Percentiles rank a stretch among this genome's conserved stretches.
Conservation (phyloP, 2,888 invertebrate genomes). For the Steinernema scapterisci region DNA sequence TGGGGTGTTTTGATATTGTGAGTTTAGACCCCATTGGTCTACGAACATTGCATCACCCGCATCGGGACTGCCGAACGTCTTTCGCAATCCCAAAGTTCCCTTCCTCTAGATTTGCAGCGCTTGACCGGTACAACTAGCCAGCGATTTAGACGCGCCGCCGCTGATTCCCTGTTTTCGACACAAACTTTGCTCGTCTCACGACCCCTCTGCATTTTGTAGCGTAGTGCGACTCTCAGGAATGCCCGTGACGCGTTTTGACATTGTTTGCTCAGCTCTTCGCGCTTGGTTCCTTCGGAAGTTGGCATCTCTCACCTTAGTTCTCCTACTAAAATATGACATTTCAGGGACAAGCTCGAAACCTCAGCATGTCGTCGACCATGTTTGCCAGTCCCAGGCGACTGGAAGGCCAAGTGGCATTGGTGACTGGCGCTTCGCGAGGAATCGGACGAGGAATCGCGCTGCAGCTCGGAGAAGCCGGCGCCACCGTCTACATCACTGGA, state of each 20-base stretch:
- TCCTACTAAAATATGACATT: not conserved
- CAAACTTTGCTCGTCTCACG: too few relatives aligned
- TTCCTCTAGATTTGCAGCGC: too few relatives aligned
- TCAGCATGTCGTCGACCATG: conserved; percentile 13
- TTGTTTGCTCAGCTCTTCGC: conserved; percentile 19
- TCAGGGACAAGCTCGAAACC: not conserved
- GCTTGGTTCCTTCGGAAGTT: not conserved
- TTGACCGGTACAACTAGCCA: too few relatives aligned
- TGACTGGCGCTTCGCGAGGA: conserved; percentile 52
- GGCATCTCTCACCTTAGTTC: not conserved
- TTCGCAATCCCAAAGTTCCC: too few relatives aligned
- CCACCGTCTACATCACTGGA: conserved; percentile 70
- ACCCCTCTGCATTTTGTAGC: too few relatives aligned
- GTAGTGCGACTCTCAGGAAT: too few relatives aligned
- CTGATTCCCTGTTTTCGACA: too few relatives aligned
- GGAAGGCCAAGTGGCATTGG: conserved; percentile 42
- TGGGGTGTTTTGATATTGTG: too few relatives aligned
- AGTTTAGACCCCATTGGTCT: too few relatives aligned
- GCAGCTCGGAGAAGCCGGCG: conserved; percentile 70
- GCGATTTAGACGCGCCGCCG: too few relatives aligned
- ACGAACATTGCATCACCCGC: too few relatives aligned
- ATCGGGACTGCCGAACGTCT: too few relatives aligned
- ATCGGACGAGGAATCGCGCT: conserved; percentile 60
- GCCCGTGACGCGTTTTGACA: not conserved
- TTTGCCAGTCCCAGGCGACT: conserved; percentile 12